Evolutionary conservation across 2,888 invertebrate species (phyloP).

Genomic region (Eurytoma adleriae): DNA sequence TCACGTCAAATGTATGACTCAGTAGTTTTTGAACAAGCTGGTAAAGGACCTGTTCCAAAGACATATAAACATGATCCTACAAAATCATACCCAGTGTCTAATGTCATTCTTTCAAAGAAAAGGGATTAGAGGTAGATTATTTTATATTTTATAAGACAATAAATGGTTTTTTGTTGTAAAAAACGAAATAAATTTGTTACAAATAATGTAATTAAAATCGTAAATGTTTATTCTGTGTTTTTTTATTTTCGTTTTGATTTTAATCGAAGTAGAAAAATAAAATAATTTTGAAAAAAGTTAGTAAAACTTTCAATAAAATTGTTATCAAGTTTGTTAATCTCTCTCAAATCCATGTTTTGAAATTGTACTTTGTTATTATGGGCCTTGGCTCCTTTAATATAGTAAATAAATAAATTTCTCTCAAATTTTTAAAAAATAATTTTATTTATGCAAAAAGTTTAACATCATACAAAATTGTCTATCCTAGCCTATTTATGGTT

Average conservation of each 20-base stretch:
- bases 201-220: conserved; percentile 39
- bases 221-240: conserved; percentile 13
- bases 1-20: conserved; percentile 87
- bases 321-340: too few species aligned
- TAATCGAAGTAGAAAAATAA: not conserved
- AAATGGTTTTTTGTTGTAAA: conserved; percentile 43
- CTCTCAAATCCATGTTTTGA: too few species aligned
- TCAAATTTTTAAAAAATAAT: too few species aligned
- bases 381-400: too few species aligned
- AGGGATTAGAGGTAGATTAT: conserved; percentile 66
- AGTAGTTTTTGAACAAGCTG: conserved; percentile 88
- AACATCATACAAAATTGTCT: too few species aligned
- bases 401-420: too few species aligned
- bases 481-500: too few species aligned
- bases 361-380: too few species aligned
- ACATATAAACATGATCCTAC: conserved; percentile 92
- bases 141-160: conserved; percentile 44
- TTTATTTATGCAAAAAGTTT: too few species aligned
- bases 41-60: conserved; percentile 90
- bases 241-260: not conserved
- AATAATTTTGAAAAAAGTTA: not conserved
- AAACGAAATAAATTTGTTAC: conserved; percentile 36
- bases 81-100: conserved; percentile 65
- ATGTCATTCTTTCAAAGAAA: conserved; percentile 79
- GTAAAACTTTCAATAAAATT: not conserved